phyloP scores from a whole-genome alignment of 1,140 invertebrate species.

The Helicoverpa armigera region DNA sequence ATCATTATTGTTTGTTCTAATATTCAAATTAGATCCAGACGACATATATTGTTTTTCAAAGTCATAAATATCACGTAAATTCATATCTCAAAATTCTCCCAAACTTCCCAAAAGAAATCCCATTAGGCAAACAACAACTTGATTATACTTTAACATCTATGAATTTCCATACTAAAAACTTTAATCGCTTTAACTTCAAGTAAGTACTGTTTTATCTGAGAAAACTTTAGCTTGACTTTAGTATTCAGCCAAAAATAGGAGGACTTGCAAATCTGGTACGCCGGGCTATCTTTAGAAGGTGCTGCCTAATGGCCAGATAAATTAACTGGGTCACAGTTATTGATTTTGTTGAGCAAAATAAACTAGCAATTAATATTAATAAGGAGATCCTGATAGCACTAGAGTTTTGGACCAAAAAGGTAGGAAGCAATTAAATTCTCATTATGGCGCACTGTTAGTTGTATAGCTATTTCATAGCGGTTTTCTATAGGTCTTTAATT shows the following conservation, averaged over 20 bases:
- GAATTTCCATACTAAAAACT: conserved; percentile 19
- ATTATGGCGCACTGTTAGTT: conserved; percentile 29
- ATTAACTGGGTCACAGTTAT: conserved; percentile 33
- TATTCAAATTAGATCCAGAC: neutral
- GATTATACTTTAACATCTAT: neutral
- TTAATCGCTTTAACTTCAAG: conserved; percentile 24
- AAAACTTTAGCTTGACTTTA: conserved; percentile 11
- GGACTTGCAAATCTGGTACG: conserved; percentile 23
- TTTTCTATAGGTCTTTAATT: neutral
- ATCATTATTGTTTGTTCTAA: no score
- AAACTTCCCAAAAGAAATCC: neutral
- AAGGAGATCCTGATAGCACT: conserved; percentile 37
- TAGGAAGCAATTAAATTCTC: conserved; percentile 48
- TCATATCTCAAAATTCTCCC: conserved; percentile 1
- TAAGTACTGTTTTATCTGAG: neutral
- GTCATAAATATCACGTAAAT: neutral
- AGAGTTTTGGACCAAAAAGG: conserved; percentile 7
- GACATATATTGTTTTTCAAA: neutral
- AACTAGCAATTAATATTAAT: conserved; percentile 49
- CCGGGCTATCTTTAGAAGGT: conserved; percentile 9
- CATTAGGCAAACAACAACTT: conserved; percentile 7
- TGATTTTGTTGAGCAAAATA: conserved; percentile 27
- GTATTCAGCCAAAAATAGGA: conserved; percentile 31
- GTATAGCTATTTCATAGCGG: neutral
- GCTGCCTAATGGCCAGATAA: conserved; percentile 23